Evolutionary conservation across 2,888 invertebrate genomes (phyloP).

Genomic region (Elaeidobius kamerunicus): DNA sequence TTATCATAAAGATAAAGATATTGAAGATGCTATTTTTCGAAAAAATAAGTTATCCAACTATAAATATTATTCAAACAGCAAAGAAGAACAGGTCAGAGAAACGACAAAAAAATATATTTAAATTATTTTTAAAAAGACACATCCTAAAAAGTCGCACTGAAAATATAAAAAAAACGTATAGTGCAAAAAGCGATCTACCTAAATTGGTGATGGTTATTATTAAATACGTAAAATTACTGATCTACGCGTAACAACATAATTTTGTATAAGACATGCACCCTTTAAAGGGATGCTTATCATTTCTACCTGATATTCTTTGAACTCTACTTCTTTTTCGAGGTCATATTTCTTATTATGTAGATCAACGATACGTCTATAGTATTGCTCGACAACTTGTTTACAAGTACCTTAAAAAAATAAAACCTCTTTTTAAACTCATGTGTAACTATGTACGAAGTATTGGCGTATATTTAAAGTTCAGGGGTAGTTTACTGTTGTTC

Average conservation of each 20-base stretch:
- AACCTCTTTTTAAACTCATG: slow-evolving; percentile 10
- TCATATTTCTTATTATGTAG: slow-evolving; percentile 96
- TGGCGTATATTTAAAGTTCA: background rate
- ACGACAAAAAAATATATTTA: background rate
- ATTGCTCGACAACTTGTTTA: slow-evolving; percentile 54
- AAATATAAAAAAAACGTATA: slow-evolving; percentile 27
- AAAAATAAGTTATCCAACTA: no score
- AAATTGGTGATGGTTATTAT: slow-evolving; percentile 27
- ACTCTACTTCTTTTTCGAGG: slow-evolving; percentile 94
- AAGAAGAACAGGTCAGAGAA: no score
- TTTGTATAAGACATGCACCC: slow-evolving; percentile 17
- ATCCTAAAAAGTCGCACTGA: slow-evolving; percentile 12
- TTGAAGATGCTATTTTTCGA: no score
- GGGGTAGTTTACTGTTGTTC: background rate
- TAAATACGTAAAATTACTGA: slow-evolving; percentile 16
- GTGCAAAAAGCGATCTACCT: slow-evolving; percentile 29
- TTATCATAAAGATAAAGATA: no score
- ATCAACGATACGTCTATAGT: slow-evolving; percentile 77
- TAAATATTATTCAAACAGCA: no score
- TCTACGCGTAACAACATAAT: slow-evolving; percentile 25
- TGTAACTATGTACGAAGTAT: background rate
- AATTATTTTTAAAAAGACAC: slow-evolving; percentile 19
- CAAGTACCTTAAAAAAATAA: slow-evolving; percentile 31
- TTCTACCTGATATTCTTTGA: slow-evolving; percentile 91
- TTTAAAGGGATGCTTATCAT: slow-evolving; percentile 5